These are phyloP conservation scores for Adrianichthys oophorus DNA, from an alignment of 2,797 vertebrate genomes.

Conservation along the genomic window DNA sequence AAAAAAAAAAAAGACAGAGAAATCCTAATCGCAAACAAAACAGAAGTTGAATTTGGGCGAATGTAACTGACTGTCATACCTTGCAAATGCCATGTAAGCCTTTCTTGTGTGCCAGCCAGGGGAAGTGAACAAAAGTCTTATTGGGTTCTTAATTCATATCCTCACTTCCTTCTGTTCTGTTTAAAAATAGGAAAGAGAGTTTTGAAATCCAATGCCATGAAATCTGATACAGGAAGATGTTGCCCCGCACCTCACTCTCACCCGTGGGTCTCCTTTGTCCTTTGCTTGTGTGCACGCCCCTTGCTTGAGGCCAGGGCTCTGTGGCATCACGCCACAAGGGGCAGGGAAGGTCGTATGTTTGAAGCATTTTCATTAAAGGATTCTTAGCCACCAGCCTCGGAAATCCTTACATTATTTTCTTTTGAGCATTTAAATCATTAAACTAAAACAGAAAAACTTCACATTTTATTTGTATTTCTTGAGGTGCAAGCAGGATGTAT, in stretches of 20 bases:
- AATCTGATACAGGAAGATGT: constrained; percentile 72
- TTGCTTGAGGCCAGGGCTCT: constrained; percentile 63
- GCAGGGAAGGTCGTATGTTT: constrained; percentile 67
- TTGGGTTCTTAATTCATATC: constrained; percentile 43
- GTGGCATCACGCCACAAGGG: constrained; percentile 69
- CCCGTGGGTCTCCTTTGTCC: constrained; percentile 76
- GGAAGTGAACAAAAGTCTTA: constrained; percentile 32
- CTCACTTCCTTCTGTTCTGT: constrained; percentile 59
- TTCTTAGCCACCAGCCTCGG: constrained; percentile 45
- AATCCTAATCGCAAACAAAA: constrained; percentile 45
- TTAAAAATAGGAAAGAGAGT: constrained; percentile 66
- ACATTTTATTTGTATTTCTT: no score
- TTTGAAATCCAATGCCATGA: constrained; percentile 67
- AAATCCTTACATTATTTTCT: constrained; percentile 15
- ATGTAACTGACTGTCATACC: constrained; percentile 43
- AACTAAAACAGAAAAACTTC: no score
- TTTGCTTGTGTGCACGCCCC: constrained; percentile 65
- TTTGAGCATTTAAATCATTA: not conserved
- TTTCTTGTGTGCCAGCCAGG: not conserved
- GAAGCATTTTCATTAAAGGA: constrained; percentile 58
- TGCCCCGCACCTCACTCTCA: constrained; percentile 65
- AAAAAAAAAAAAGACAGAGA: constrained; percentile 14
- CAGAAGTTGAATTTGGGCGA: constrained; percentile 47
- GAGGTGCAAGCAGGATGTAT: constrained; percentile 4
- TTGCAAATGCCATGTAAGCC: not conserved